phyloP scores from a whole-genome alignment of 2,113 vertebrate genomes.

The Ammodytes marinus region DNA sequence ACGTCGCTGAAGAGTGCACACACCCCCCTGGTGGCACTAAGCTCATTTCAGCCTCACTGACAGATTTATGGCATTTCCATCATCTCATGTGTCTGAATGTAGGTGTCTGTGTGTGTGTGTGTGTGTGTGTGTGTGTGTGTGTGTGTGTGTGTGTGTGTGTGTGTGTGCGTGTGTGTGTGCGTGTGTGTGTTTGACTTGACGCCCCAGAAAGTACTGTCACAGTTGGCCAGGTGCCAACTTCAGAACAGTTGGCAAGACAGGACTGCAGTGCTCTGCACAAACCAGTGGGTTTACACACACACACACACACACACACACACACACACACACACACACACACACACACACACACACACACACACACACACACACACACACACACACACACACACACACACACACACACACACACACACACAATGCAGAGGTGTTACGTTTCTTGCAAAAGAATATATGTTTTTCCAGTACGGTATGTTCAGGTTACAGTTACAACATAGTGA shows the following conservation, averaged over 20 bases:
- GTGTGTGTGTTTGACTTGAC: constrained; percentile 42
- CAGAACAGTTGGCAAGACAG: constrained; percentile 61
- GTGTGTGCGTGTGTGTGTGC: constrained; percentile 13
- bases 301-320: constrained; percentile 10
- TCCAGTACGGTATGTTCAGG: constrained; percentile 28
- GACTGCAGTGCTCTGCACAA: constrained; percentile 60
- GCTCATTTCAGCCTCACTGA: constrained; percentile 71
- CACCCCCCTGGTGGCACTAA: constrained; percentile 68
- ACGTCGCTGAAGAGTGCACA: constrained; percentile 45
- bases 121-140: not conserved
- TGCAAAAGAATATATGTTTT: constrained; percentile 38
- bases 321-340: constrained; percentile 17
- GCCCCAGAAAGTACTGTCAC: constrained; percentile 69
- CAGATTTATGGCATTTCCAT: constrained; percentile 71
- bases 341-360: constrained; percentile 14
- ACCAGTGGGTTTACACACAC: constrained; percentile 40
- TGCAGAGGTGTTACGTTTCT: constrained; percentile 50
- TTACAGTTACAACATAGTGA: constrained; percentile 14
- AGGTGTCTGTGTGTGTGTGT: constrained; percentile 8
- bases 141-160: not conserved
- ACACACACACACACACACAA: constrained; percentile 33
- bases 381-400: constrained; percentile 24
- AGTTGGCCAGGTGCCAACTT: constrained; percentile 70
- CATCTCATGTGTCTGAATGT: constrained; percentile 61
- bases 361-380: constrained; percentile 13